Conservation (phyloP, 2,113 vertebrate genomes). For the Strigops habroptila region DNA sequence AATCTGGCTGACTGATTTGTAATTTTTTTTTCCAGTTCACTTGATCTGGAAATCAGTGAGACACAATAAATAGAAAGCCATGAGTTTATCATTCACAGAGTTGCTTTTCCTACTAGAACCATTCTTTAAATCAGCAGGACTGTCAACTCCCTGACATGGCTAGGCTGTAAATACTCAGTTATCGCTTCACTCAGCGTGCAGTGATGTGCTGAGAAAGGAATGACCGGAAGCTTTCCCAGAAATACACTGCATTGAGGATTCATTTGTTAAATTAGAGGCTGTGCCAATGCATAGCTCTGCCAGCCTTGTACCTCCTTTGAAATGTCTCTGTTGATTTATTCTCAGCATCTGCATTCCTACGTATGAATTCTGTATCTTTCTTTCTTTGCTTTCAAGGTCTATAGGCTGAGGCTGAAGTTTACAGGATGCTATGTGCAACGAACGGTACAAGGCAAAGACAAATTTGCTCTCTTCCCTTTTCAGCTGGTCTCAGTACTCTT, state of each 20-base stretch:
- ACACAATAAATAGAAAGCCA: neutral
- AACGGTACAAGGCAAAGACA: neutral
- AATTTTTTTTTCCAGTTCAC: neutral
- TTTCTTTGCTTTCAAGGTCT: neutral
- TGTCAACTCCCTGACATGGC: neutral
- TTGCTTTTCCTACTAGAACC: neutral
- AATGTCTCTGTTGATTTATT: neutral
- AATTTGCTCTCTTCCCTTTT: neutral
- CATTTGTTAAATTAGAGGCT: neutral
- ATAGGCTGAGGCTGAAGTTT: neutral
- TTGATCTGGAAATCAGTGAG: neutral
- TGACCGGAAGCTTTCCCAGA: constrained; percentile 44
- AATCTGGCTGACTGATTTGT: neutral
- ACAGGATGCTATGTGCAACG: neutral
- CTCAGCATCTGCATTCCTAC: neutral
- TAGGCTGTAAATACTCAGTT: constrained; percentile 25
- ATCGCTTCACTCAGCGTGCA: neutral
- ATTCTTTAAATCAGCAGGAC: constrained; percentile 16
- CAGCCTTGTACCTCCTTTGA: neutral
- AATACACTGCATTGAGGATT: neutral
- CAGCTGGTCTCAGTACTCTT: neutral
- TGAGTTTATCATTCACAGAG: neutral
- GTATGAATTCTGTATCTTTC: neutral
- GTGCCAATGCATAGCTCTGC: neutral
- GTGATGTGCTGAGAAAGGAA: constrained; percentile 12